A percentile compares a stretch with the other conserved stretches of the same genome.
These are phyloP conservation scores for Exephanes ischioxanthus DNA, from an alignment of 2,888 invertebrate genomes.

Conservation along the genomic window DNA sequence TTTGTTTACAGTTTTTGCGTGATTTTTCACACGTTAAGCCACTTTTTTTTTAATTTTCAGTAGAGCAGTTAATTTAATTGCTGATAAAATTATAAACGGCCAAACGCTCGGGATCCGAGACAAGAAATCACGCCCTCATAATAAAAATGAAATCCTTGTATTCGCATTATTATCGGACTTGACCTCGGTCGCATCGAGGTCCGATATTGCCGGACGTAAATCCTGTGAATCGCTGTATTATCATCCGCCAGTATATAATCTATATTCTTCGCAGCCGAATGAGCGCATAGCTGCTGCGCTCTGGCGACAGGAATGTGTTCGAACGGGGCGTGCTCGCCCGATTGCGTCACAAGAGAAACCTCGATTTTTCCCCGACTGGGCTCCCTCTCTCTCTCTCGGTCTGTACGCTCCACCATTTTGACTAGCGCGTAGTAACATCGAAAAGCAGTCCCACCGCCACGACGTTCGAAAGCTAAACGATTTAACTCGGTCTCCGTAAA, in stretches of 20 bases:
- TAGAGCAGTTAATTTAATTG: neutral
- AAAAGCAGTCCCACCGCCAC: constrained; percentile 70
- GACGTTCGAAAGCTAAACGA: constrained; percentile 57
- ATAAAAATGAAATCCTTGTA: neutral
- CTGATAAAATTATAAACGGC: neutral
- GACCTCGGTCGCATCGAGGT: neutral
- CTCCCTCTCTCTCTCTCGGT: neutral
- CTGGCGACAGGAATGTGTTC: constrained; percentile 72
- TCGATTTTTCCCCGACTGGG: constrained; percentile 72
- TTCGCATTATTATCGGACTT: neutral
- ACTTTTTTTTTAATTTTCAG: neutral
- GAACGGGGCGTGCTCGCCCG: constrained; percentile 75
- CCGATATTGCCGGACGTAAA: neutral
- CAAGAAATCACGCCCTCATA: neutral
- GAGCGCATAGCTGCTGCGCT: constrained; percentile 59
- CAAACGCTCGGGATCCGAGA: neutral
- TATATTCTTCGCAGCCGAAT: neutral
- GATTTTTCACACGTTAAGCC: neutral
- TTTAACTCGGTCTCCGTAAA: neutral
- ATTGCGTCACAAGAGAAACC: constrained; percentile 81
- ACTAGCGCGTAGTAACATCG: constrained; percentile 75
- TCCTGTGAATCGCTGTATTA: constrained; percentile 6
- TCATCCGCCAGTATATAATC: neutral
- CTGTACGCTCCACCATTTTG: constrained; percentile 75
- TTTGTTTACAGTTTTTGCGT: neutral